phyloP scores from a whole-genome alignment of 2,797 vertebrate genomes.

The Microctenopoma stevenorrisi region DNA sequence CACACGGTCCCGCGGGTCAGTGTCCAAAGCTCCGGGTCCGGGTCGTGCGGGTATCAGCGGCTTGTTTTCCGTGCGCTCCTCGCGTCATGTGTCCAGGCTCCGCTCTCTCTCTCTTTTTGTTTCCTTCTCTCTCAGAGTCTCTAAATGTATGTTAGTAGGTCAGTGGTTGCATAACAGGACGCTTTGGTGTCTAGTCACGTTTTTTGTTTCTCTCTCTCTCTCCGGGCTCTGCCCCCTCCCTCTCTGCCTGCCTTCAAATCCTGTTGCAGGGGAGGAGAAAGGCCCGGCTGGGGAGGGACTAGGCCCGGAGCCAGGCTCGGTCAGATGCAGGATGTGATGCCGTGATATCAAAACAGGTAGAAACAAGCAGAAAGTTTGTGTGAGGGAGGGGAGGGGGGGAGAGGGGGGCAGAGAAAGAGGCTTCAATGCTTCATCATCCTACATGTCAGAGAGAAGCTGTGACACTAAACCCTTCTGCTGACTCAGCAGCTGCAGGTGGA shows the following conservation, averaged over 20 bases:
- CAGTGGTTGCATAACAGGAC: slow-evolving; percentile 88
- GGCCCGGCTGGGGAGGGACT: slow-evolving; percentile 58
- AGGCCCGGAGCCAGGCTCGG: slow-evolving; percentile 49
- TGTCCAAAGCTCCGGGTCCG: slow-evolving; percentile 47
- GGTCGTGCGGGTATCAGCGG: slow-evolving; percentile 55
- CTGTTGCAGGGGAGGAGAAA: slow-evolving; percentile 59
- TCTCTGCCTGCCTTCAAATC: slow-evolving; percentile 65
- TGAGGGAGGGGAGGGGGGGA: too few relatives aligned
- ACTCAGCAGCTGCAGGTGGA: too few relatives aligned
- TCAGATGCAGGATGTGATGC: slow-evolving; percentile 60
- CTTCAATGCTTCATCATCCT: too few relatives aligned
- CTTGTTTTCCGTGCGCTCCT: slow-evolving; percentile 71
- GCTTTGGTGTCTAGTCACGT: slow-evolving; percentile 87
- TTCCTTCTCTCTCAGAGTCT: slow-evolving; percentile 56
- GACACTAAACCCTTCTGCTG: too few relatives aligned
- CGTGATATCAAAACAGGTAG: slow-evolving; percentile 24
- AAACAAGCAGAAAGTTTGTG: too few relatives aligned
- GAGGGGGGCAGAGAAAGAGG: too few relatives aligned
- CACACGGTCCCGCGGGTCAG: slow-evolving; percentile 21
- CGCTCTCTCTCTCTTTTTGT: slow-evolving; percentile 38
- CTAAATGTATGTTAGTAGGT: slow-evolving; percentile 90
- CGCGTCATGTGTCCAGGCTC: slow-evolving; percentile 75
- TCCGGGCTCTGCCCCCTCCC: slow-evolving; percentile 65
- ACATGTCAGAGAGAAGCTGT: too few relatives aligned
- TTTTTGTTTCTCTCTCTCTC: slow-evolving; percentile 80